Base-by-base conservation (phyloP, 1,140 invertebrate species). In the Pseudomyrmex pallidus region DNA sequence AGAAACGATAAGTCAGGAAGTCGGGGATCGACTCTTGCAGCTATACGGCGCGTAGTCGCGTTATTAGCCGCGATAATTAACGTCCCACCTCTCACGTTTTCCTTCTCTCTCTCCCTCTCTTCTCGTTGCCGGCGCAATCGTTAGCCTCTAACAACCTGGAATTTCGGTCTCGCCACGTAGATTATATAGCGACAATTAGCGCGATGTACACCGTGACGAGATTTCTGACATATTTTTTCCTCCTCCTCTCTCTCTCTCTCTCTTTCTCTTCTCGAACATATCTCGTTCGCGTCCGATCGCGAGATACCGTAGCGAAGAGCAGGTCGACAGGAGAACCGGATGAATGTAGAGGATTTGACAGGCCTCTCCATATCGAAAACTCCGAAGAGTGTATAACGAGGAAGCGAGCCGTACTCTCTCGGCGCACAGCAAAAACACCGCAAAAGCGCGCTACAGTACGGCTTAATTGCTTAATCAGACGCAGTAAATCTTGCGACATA, bases 381-480 rank as follows among this genome's bases (percentile, higher is more conserved):
- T 85, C 84, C 85, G 83, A 66, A 74, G 85, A 84, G 87, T 78
- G 83, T 87, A 89, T 91, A 93, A 92, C 88, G 87, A 91, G 87
- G 77, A 88, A 86, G 76, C 72, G 82, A 87, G 78, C 78, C 78
- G 88, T 35, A 7, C 5, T 35, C 82, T 86, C 80, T 68, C 64
- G 87, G 52, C 46, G 74, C 82, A n/a, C 62, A 67, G 82, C 87
- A 89, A 90, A 91, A 92, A 91, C 87, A 63, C 84, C 78, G 70
- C 83, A 48, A 83, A 84, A 84, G 66, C 84, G 63, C 84, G 63
- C 25, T 76, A 85, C 85, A 50, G 82, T 85, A 66, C 77, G 76
- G 78, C 85, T 93, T 93, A 93, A 94, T 94, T 93, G 91, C 92
- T 94, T 93, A 93, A 94, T 93, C 92, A 93, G 91, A 94, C 92